Evolutionary conservation across 2,888 invertebrate species (phyloP).

Genomic region (Amitus sp.): DNA sequence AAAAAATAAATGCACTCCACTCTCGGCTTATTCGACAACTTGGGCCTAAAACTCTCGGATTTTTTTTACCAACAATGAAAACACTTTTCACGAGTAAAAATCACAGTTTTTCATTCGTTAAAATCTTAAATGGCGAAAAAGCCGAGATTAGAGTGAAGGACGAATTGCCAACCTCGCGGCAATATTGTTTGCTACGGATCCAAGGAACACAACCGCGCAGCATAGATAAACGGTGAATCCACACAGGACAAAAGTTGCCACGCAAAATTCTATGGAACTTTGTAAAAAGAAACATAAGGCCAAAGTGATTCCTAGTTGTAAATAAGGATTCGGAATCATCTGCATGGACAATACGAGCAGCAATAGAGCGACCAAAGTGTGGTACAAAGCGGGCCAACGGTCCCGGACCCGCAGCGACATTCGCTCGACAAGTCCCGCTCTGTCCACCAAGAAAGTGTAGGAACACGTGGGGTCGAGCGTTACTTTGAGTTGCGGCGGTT

Average conservation of each 20-base stretch:
- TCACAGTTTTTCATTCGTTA: too few species aligned
- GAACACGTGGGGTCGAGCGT: constrained; percentile 77
- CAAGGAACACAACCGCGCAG: constrained; percentile 73
- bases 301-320: constrained; percentile 45
- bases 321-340: constrained; percentile 44
- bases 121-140: too few species aligned
- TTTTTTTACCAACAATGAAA: too few species aligned
- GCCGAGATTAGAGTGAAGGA: neutral
- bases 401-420: constrained; percentile 54
- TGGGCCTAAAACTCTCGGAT: too few species aligned
- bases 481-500: constrained; percentile 69
- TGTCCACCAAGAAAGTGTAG: constrained; percentile 68
- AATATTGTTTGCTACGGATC: constrained; percentile 76
- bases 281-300: constrained; percentile 44
- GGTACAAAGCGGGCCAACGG: constrained; percentile 69
- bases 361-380: constrained; percentile 72
- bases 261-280: constrained; percentile 49
- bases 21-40: too few species aligned
- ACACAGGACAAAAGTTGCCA: constrained; percentile 62
- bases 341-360: constrained; percentile 53
- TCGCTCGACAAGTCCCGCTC: constrained; percentile 60
- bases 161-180: constrained; percentile 70
- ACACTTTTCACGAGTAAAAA: too few species aligned
- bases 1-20: too few species aligned
- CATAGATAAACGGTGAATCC: constrained; percentile 69